phyloP scores from a whole-genome alignment of 2,113 vertebrate genomes.

The Ictidomys tridecemlineatus region DNA sequence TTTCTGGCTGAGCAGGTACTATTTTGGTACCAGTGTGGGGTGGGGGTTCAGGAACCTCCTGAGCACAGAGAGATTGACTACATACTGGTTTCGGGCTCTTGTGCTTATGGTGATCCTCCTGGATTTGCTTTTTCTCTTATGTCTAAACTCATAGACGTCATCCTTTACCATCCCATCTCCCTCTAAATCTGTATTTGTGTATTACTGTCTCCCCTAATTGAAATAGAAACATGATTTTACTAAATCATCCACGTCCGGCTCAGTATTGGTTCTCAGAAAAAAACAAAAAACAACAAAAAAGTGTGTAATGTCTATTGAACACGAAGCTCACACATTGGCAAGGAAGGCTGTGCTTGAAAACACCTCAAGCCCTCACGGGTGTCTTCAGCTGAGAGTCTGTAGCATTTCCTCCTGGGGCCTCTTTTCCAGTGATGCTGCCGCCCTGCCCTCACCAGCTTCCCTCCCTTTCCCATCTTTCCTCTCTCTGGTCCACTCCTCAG shows the following conservation, averaged over 20 bases:
- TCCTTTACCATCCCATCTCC: neutral
- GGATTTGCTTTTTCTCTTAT: neutral
- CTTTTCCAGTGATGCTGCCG: neutral
- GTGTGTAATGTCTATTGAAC: neutral
- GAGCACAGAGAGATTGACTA: neutral
- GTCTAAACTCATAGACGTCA: neutral
- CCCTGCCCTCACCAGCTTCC: neutral
- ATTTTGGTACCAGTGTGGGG: neutral
- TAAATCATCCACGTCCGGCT: neutral
- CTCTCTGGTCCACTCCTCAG: neutral
- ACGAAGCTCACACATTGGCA: accelerated
- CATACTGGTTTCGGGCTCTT: accelerated
- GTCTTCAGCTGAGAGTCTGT: no score
- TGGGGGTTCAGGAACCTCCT: neutral
- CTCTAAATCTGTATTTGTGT: neutral
- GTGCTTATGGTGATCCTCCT: no score
- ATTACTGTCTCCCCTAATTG: neutral
- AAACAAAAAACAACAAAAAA: no score
- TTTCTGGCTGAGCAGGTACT: neutral
- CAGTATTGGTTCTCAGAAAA: no score
- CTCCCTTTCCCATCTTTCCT: neutral
- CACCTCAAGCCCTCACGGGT: accelerated
- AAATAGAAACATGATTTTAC: neutral
- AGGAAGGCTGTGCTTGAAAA: neutral
- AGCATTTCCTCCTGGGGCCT: accelerated